phyloP scores from a whole-genome alignment of 2,797 vertebrate species.

The Onychomys arenicola region DNA sequence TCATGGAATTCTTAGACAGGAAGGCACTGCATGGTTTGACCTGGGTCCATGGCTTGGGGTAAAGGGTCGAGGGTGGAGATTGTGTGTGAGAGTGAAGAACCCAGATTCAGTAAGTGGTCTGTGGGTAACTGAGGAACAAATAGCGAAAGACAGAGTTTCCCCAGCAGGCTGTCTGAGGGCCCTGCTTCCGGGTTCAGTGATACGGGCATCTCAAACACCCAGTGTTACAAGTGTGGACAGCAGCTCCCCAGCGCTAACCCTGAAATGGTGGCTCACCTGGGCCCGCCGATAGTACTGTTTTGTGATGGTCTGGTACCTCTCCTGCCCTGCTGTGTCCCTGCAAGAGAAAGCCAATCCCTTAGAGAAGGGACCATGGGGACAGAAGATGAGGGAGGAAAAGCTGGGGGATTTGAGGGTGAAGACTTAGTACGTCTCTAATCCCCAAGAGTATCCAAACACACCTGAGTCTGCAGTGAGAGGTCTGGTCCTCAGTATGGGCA shows the following conservation, averaged over 20 bases:
- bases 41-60: neutral
- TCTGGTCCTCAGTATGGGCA: neutral
- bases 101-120: neutral
- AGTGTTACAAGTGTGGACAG: neutral
- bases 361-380: neutral
- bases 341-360: slow-evolving; percentile 67
- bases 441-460: neutral
- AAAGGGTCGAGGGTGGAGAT: neutral
- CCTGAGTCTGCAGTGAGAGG: neutral
- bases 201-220: neutral
- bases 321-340: slow-evolving; percentile 99
- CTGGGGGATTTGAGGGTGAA: slow-evolving; percentile 13
- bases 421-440: neutral
- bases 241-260: neutral
- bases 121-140: neutral
- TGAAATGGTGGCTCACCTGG: slow-evolving; percentile 88
- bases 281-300: slow-evolving; percentile 98
- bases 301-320: slow-evolving; percentile 97
- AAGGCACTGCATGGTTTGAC: neutral
- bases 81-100: neutral
- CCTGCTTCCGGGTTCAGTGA: neutral
- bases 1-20: neutral
- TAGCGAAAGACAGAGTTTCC: neutral
- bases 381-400: neutral
- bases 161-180: neutral